Base-by-base conservation (phyloP, 2,113 vertebrate species). In the Excalfactoria chinensis region DNA sequence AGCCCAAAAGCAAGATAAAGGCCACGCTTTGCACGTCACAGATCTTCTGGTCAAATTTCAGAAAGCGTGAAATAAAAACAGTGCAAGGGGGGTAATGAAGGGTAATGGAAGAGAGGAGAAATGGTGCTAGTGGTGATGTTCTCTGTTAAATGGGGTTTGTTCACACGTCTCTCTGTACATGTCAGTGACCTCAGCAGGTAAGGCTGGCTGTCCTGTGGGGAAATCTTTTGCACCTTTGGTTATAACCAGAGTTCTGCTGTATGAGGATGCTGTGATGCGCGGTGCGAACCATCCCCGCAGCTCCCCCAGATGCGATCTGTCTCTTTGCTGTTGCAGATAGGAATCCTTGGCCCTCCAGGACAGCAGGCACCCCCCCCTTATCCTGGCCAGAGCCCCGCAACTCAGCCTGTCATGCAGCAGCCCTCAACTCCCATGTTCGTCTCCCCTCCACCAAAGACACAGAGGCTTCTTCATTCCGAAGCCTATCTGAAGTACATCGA, bases 401-500 rank as follows among this genome's bases (percentile, higher is more conserved):
- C 97, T 51, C 98, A 98, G 82, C 98, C 98, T 3, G 97, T 99
- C 6, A 96, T 98, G 84, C 99, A 99, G 75, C 99, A 99, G 96
- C 99, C 99, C 23, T 98, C 99, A 63, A 99, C 98, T 4, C 99
- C 99, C 6, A 97, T 99, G 97, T 99, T 99, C 62, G 99, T 99
- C 73, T 98, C 99, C 84, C 99, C 99, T 23, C 99, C 99, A 89
- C 99, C 99, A 85, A 99, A 98, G 98, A 98, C 99, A 63, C 99
- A 99, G 89, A 98, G 99, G 76, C 98, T 99, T 90, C 99, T 99
- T 53, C 99, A 99, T 88, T 99, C 99, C 25, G 99, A 99, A 94
- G 99, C 99, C 17, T 99, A 99, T 89, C 98, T 99, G 95, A 98
- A 98, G 95, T 99, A 99, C 70, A 99, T 99, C 0, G 99, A 99